Percentiles rank a stretch among this genome's conserved stretches.
Conservation (phyloP, 2,797 vertebrate species). For the Enteromius viviparus region DNA sequence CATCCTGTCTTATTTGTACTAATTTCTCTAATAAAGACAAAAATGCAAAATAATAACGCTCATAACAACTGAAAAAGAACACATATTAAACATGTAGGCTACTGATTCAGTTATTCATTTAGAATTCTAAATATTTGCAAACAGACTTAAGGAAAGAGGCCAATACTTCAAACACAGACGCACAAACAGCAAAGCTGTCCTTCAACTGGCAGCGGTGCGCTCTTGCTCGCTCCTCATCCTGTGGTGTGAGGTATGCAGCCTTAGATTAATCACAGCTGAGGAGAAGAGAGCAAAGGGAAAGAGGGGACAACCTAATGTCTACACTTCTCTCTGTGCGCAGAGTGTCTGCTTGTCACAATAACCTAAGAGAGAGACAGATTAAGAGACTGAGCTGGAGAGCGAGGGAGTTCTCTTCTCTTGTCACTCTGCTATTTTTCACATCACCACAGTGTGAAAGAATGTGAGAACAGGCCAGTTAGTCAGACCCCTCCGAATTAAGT, state of each 20-base stretch:
- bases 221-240: slow-evolving; percentile 27
- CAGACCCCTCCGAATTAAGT: slow-evolving; percentile 51
- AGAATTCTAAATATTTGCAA: slow-evolving; percentile 14
- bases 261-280: slow-evolving; percentile 62
- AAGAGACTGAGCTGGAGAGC: slow-evolving; percentile 30
- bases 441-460: slow-evolving; percentile 61
- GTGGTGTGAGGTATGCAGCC: slow-evolving; percentile 49
- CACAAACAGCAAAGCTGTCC: slow-evolving; percentile 46
- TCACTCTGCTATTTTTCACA: slow-evolving; percentile 62
- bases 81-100: neutral
- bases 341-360: slow-evolving; percentile 76
- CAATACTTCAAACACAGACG: slow-evolving; percentile 29
- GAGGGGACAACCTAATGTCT: slow-evolving; percentile 67
- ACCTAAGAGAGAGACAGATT: slow-evolving; percentile 54
- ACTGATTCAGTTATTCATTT: slow-evolving; percentile 7
- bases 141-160: neutral
- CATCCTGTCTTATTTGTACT: neutral
- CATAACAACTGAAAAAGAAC: neutral
- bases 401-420: slow-evolving; percentile 63
- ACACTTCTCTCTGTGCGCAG: slow-evolving; percentile 66
- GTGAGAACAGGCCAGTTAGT: slow-evolving; percentile 60
- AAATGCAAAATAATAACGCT: neutral
- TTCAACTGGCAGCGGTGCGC: slow-evolving; percentile 17
- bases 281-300: slow-evolving; percentile 44
- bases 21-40: neutral